Base-by-base conservation (phyloP, 2,888 invertebrate species). In the Lochmaea capreae region DNA sequence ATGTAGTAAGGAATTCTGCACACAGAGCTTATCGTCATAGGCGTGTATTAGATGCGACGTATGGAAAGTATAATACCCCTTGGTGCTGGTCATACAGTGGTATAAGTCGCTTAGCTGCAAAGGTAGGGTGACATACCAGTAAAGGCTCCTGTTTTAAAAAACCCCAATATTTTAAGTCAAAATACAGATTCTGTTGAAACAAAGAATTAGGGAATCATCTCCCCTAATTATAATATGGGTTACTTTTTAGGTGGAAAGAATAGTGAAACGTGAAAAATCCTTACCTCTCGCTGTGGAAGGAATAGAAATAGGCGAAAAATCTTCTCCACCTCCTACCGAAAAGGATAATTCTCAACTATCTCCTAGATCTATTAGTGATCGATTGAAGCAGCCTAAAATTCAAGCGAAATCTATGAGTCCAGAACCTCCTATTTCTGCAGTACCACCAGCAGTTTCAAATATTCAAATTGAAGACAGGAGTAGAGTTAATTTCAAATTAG, bases 301-400 rank as follows among this genome's bases (percentile, higher is more conserved):
- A 18, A 11, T 54, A 54, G 54, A 54, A 54, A 54, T 54, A 16
- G 11, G 3, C 11, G 67, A 68, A 52, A 75, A 67, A 66, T 65
- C 58, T 18, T 16, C 63, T 18, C 49, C 72, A 26, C 43, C 65
- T 26, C 22, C 72, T 11, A n/a, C 65, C 5, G 69, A 75, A 65
- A 73, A 74, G 26, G 76, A 78, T 65, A 77, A 73, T 71, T n/a
- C 71, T 33, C 74, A 73, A 63, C 33, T 76, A 18, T 77, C 77
- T 73, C 85, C 85, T 10, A 80, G 83, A 70, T 85, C 84, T 18
- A 84, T 87, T 16, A 85, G 83, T 67, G 87, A 87, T 72, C 78
- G 87, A 49, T 79, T 87, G 68, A 86, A 83, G 73, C 87, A 87
- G 71, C 87, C 87, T 5, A 86, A 84, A 75, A 75, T 86, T 72